These are phyloP conservation scores for Elephantulus edwardii DNA, from an alignment of 2,113 vertebrate species.

Conservation along the genomic window DNA sequence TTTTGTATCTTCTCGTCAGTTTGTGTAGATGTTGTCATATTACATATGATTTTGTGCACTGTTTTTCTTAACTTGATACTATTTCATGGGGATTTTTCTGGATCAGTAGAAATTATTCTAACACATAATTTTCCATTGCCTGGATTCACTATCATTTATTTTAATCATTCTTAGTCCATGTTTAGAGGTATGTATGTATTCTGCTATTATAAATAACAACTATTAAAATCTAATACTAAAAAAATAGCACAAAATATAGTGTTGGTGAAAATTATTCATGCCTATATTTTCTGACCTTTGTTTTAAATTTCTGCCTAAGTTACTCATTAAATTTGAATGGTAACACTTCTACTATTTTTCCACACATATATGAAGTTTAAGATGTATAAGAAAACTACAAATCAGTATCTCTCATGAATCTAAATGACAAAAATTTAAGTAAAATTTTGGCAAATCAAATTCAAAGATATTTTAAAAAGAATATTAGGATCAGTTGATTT, in stretches of 20 bases:
- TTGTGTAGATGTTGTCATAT: background rate
- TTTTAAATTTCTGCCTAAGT: conserved; percentile 42
- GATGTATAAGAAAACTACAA: too few relatives aligned
- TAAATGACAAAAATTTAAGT: too few relatives aligned
- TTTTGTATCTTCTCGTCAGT: conserved; percentile 1
- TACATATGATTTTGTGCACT: background rate
- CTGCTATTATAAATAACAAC: conserved; percentile 15
- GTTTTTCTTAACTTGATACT: background rate
- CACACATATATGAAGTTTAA: background rate
- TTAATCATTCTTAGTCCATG: conserved; percentile 28
- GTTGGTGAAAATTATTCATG: background rate
- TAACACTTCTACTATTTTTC: background rate
- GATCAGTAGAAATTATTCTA: conserved; percentile 25
- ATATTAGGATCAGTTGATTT: too few relatives aligned
- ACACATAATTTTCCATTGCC: conserved; percentile 26
- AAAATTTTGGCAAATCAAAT: too few relatives aligned
- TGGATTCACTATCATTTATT: background rate
- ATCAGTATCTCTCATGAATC: too few relatives aligned
- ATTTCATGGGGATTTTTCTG: background rate
- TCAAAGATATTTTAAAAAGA: too few relatives aligned
- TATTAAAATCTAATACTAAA: background rate
- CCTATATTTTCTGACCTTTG: background rate
- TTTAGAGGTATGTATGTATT: background rate
- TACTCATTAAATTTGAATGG: conserved; percentile 52
- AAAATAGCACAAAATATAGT: conserved; percentile 24